phyloP scores from a whole-genome alignment of 2,113 vertebrate genomes.

The Dendrocopos noguchii region DNA sequence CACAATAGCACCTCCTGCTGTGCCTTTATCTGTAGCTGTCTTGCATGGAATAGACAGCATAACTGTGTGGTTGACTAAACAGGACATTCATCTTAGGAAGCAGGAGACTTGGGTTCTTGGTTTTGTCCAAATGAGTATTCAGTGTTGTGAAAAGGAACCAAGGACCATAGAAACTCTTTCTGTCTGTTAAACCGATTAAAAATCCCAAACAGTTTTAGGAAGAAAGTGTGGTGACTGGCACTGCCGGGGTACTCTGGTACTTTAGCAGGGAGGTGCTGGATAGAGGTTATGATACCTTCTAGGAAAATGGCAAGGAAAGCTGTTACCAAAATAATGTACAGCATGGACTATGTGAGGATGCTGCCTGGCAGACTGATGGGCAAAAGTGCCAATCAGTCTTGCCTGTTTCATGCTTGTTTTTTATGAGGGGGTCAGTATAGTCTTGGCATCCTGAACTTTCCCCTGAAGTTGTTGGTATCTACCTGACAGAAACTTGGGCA shows the following conservation, averaged over 20 bases:
- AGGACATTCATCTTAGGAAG: not conserved
- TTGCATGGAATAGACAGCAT: rapidly evolving
- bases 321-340: rapidly evolving
- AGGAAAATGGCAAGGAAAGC: not conserved
- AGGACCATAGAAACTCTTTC: not conserved
- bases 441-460: not conserved
- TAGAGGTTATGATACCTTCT: not conserved
- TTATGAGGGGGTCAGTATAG: not conserved
- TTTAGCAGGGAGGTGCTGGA: not conserved
- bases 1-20: not conserved
- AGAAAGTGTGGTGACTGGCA: too few species aligned
- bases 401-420: not conserved
- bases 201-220: not conserved
- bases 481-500: not conserved
- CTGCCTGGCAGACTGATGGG: not conserved
- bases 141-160: not conserved
- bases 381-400: not conserved
- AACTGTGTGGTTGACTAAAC: not conserved
- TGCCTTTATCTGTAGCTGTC: not conserved
- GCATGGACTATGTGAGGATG: rapidly evolving
- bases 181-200: not conserved
- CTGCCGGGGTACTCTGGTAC: not conserved
- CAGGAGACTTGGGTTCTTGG: not conserved
- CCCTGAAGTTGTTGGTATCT: not conserved
- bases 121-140: not conserved